Evolutionary conservation across 2,797 vertebrate species (phyloP).

Genomic region (Catharus ustulatus): DNA sequence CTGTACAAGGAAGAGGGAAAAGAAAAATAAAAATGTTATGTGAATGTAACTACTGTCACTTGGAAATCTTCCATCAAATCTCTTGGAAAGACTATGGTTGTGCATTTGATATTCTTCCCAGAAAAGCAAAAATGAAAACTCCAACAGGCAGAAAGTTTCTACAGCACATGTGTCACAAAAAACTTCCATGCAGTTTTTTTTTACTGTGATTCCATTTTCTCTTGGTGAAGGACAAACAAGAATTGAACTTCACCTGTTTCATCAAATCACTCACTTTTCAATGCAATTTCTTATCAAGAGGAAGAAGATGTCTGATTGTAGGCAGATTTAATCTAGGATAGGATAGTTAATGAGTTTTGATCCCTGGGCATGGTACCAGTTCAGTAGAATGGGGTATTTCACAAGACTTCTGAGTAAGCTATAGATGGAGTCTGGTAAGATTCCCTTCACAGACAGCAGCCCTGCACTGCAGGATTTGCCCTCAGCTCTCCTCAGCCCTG

Average conservation of each 20-base stretch:
- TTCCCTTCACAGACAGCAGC: fast-evolving
- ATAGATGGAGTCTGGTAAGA: not conserved
- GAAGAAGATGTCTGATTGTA: not conserved
- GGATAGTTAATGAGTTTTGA: not conserved
- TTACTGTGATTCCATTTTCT: not conserved
- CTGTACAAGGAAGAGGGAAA: not conserved
- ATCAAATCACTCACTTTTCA: fast-evolving
- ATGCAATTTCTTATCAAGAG: fast-evolving
- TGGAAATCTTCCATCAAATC: not conserved
- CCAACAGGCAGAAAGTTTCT: not conserved
- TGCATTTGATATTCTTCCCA: not conserved
- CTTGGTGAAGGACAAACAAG: not conserved
- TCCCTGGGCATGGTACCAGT: not conserved
- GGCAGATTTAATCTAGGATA: not conserved
- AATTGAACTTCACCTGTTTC: not conserved
- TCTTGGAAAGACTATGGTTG: not conserved
- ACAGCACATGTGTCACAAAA: not conserved
- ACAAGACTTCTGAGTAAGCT: not conserved
- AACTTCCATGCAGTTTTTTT: not conserved
- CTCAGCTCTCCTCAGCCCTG: not conserved
- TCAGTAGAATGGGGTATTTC: not conserved
- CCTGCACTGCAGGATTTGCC: fast-evolving
- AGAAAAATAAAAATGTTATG: fast-evolving
- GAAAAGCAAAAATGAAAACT: not conserved
- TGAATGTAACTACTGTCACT: too few relatives aligned